Conservation (phyloP, 2,888 invertebrate species). For the Drosophila flavopinicola region DNA sequence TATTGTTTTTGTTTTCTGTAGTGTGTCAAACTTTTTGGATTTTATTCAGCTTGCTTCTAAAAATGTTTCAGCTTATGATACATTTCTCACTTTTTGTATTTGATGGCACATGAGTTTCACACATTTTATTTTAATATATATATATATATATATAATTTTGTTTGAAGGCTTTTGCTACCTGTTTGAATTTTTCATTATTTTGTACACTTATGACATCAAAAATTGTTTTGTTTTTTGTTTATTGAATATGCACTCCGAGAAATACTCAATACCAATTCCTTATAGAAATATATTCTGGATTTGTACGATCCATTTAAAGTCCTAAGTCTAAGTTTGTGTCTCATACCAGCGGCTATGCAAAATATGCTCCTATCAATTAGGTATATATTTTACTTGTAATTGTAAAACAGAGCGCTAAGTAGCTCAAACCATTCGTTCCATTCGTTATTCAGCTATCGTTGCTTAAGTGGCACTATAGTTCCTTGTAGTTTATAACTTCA, state of each 20-base stretch:
- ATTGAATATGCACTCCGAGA: slow-evolving; percentile 46
- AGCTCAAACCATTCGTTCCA: slow-evolving; percentile 69
- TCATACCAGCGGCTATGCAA: slow-evolving; percentile 53
- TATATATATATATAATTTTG: slow-evolving; percentile 13
- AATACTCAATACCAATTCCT: slow-evolving; percentile 24
- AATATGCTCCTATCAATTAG: slow-evolving; percentile 42
- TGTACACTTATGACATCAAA: slow-evolving; percentile 43
- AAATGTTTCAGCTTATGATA: slow-evolving; percentile 44
- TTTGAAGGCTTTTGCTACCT: slow-evolving; percentile 53
- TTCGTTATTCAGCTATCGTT: slow-evolving; percentile 70
- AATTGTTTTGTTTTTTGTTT: slow-evolving; percentile 11
- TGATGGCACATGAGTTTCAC: slow-evolving; percentile 73
- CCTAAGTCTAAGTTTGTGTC: slow-evolving; percentile 28
- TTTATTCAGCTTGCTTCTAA: slow-evolving; percentile 36
- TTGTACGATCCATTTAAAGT: not conserved
- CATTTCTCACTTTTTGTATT: slow-evolving; percentile 18
- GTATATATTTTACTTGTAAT: slow-evolving; percentile 29
- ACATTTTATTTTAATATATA: slow-evolving; percentile 44
- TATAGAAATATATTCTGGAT: slow-evolving; percentile 20
- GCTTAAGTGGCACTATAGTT: slow-evolving; percentile 72
- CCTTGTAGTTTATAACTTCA: slow-evolving; percentile 44
- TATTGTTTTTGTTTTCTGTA: slow-evolving; percentile 10
- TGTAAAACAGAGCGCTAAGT: slow-evolving; percentile 18
- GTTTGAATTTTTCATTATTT: slow-evolving; percentile 42
- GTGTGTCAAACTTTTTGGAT: slow-evolving; percentile 34